Percentiles rank a stretch among this genome's conserved stretches.
Conservation (phyloP, 2,113 vertebrate species). For the Ramphastos sulfuratus region DNA sequence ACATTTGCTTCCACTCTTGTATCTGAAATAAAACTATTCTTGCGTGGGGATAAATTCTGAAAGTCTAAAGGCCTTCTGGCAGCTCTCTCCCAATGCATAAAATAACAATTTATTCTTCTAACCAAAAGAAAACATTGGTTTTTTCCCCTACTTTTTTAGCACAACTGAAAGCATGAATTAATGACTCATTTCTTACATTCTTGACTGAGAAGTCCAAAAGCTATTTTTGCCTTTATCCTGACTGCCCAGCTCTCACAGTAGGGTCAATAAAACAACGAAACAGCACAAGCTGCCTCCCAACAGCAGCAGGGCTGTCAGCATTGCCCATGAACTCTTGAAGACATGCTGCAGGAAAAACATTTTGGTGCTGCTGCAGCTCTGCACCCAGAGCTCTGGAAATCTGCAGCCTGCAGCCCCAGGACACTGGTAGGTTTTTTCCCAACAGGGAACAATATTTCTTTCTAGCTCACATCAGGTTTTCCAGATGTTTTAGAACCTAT, state of each 20-base stretch:
- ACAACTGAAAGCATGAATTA: background rate
- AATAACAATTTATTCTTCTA: background rate
- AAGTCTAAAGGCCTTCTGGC: background rate
- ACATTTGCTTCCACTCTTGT: background rate
- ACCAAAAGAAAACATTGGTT: background rate
- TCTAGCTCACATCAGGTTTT: background rate
- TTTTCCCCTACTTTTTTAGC: background rate
- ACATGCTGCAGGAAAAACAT: background rate
- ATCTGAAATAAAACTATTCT: background rate
- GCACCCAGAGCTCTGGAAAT: background rate
- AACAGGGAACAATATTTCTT: background rate
- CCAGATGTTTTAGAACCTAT: background rate
- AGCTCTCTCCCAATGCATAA: background rate
- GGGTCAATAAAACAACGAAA: background rate
- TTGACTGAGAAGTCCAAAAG: background rate
- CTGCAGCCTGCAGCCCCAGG: accelerated
- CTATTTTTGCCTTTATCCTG: background rate
- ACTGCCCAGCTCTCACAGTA: background rate
- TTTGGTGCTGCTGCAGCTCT: background rate
- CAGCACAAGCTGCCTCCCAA: background rate
- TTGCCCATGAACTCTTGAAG: background rate
- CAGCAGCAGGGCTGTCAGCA: background rate
- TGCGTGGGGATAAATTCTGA: background rate
- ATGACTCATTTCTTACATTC: background rate
- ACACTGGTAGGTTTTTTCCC: background rate